Evolutionary conservation across 64 coral and sea anemone species (phyloP).

Genomic region (Cladopsammia gracilis): DNA sequence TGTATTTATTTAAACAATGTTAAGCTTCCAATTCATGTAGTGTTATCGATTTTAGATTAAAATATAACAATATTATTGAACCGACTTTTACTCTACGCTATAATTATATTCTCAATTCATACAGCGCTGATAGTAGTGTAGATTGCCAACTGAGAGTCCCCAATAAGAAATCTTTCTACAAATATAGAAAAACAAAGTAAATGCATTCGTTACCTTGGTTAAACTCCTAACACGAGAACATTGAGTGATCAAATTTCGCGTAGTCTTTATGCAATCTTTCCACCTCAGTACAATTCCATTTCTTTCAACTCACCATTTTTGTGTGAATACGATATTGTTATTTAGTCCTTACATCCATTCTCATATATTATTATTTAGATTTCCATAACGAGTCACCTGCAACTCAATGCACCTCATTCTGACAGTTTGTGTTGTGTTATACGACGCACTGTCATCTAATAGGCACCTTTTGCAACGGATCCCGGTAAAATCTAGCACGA

Average conservation of each 20-base stretch:
- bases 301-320: not conserved
- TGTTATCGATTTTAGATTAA: too few species aligned
- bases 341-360: not conserved
- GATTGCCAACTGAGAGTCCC: not conserved
- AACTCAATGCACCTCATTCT: not conserved
- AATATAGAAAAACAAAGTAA: not conserved
- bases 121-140: too few species aligned
- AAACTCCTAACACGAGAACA: not conserved
- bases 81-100: too few species aligned
- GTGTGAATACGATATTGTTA: not conserved
- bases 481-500: not conserved
- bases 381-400: constrained; percentile 11
- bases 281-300: not conserved
- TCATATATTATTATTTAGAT: not conserved
- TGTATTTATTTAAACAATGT: too few species aligned
- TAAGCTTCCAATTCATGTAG: too few species aligned
- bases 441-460: not conserved
- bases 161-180: not conserved
- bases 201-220: constrained; percentile 17
- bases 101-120: too few species aligned
- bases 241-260: not conserved
- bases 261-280: not conserved
- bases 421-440: constrained; percentile 16
- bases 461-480: not conserved
- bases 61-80: too few species aligned